Percentiles rank a stretch among this genome's conserved stretches.
phyloP scores from a whole-genome alignment of 2,113 vertebrate species.

The Sinocyclocheilus maitianheensis region DNA sequence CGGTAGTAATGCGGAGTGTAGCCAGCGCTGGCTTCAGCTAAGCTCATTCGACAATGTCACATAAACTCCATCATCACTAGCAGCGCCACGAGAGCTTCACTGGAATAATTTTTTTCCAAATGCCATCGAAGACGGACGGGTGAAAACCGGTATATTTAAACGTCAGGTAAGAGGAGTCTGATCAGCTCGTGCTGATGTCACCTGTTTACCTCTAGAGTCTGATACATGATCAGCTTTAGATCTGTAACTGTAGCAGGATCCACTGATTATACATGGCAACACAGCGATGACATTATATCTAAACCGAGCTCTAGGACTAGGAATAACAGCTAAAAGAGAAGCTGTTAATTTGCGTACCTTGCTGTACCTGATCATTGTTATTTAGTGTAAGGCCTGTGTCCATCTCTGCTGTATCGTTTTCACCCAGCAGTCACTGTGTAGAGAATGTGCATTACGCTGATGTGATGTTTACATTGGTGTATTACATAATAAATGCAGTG shows the following conservation, averaged over 20 bases:
- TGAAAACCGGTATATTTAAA: conserved; percentile 18
- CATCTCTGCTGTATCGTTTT: conserved; percentile 2
- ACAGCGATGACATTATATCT: neutral
- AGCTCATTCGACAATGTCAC: conserved; percentile 26
- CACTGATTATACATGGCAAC: conserved; percentile 4
- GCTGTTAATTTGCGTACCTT: neutral
- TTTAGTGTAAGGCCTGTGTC: conserved; percentile 21
- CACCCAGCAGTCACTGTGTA: neutral
- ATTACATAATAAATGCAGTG: neutral
- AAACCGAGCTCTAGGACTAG: neutral
- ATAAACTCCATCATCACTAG: conserved; percentile 29
- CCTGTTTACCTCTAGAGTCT: conserved; percentile 22
- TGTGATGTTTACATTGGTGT: neutral
- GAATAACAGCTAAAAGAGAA: neutral
- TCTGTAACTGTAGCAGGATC: neutral
- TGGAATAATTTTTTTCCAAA: conserved; percentile 5
- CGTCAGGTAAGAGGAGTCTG: conserved; percentile 19
- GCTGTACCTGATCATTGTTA: neutral
- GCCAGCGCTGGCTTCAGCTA: neutral
- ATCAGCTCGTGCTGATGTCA: conserved; percentile 22
- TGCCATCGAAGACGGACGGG: conserved; percentile 2
- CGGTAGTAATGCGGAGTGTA: conserved; percentile 11
- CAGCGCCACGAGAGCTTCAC: conserved; percentile 4
- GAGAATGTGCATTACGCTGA: neutral
- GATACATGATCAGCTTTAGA: neutral